phyloP scores from a whole-genome alignment of 2,797 vertebrate species.

The Enteromius mattozi region DNA sequence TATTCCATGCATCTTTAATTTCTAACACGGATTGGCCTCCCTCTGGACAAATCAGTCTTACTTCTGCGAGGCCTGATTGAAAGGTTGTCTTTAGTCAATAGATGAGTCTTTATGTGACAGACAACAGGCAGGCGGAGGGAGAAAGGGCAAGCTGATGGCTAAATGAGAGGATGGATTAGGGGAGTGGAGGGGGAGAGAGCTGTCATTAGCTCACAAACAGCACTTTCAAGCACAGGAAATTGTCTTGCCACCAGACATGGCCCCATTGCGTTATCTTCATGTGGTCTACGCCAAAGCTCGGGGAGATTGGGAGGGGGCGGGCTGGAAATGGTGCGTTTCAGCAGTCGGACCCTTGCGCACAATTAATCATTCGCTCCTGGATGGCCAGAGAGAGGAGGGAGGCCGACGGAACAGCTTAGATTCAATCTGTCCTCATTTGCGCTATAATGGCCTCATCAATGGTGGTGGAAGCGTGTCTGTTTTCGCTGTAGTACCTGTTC shows the following conservation, averaged over 20 bases:
- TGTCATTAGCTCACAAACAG: slow-evolving; percentile 61
- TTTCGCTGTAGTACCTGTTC: slow-evolving; percentile 43
- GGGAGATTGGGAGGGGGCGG: slow-evolving; percentile 34
- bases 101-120: slow-evolving; percentile 58
- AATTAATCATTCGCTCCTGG: slow-evolving; percentile 75
- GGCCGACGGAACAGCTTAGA: slow-evolving; percentile 58
- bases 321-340: slow-evolving; percentile 58
- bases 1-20: slow-evolving; percentile 76
- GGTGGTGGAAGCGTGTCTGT: slow-evolving; percentile 55
- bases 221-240: slow-evolving; percentile 61
- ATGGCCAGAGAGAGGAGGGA: slow-evolving; percentile 62
- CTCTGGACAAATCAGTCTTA: slow-evolving; percentile 69
- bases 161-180: slow-evolving; percentile 56
- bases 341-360: slow-evolving; percentile 65
- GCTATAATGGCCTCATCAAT: slow-evolving; percentile 72
- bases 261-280: slow-evolving; percentile 58
- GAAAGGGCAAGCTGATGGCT: slow-evolving; percentile 50
- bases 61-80: slow-evolving; percentile 62
- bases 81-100: slow-evolving; percentile 65
- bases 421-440: slow-evolving; percentile 73
- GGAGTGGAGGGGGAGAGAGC: slow-evolving; percentile 37
- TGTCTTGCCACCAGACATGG: slow-evolving; percentile 57
- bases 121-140: slow-evolving; percentile 48
- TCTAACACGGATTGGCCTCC: slow-evolving; percentile 59
- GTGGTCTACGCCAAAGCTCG: slow-evolving; percentile 40